Evolutionary conservation across 2,797 vertebrate species (phyloP).

Genomic region (Eulemur mongoz): DNA sequence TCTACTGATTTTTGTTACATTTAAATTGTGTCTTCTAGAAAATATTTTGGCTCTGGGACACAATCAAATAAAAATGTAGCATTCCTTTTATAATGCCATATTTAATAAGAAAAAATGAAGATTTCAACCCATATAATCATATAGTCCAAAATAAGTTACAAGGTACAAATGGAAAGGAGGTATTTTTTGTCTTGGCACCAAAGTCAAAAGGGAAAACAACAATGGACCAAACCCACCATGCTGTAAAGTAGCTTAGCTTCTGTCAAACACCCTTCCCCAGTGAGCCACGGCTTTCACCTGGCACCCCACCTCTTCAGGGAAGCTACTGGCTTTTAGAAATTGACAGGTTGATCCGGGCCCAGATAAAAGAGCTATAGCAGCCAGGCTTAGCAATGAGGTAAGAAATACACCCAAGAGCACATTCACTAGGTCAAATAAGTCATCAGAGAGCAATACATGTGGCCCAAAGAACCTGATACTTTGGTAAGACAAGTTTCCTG

Average conservation of each 20-base stretch:
- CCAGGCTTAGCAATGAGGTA: neutral
- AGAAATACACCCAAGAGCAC: neutral
- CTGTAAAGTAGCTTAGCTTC: neutral
- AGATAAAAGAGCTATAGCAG: neutral
- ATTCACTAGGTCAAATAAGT: neutral
- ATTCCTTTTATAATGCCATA: conserved; percentile 29
- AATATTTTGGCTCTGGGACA: conserved; percentile 40
- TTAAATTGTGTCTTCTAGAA: conserved; percentile 32
- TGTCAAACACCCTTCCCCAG: neutral
- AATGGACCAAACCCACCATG: neutral
- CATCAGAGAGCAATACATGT: neutral
- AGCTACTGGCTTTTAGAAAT: neutral
- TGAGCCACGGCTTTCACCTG: neutral
- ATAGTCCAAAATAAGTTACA: conserved; percentile 10
- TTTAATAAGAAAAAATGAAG: conserved; percentile 19
- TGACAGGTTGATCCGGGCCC: neutral
- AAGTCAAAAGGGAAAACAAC: conserved; percentile 40
- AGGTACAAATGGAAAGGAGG: conserved; percentile 5
- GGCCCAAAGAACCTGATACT: neutral
- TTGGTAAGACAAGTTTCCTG: neutral
- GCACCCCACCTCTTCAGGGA: neutral
- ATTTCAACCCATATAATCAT: neutral
- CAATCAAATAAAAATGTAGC: conserved; percentile 1
- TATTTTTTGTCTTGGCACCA: conserved; percentile 13
- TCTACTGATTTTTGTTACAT: conserved; percentile 24